These are phyloP conservation scores for Sterna hirundo DNA, from an alignment of 2,113 vertebrate genomes.

Conservation along the genomic window DNA sequence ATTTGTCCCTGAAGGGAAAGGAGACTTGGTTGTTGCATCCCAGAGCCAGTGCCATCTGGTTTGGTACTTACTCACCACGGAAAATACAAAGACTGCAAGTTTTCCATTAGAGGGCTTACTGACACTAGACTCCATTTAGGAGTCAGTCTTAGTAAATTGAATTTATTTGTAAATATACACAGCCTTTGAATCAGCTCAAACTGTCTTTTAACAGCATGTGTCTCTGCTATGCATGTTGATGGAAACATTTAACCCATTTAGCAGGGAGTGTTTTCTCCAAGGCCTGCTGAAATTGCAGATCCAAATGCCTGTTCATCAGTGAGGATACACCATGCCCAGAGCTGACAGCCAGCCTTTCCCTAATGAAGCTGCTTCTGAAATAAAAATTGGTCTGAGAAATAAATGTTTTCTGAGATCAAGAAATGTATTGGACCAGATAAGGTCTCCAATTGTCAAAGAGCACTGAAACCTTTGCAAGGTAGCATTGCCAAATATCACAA, in stretches of 20 bases:
- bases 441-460: not conserved
- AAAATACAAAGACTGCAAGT: constrained; percentile 47
- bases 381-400: not conserved
- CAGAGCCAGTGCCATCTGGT: constrained; percentile 58
- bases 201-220: constrained; percentile 22
- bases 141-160: constrained; percentile 49
- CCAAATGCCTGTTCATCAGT: not conserved
- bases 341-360: not conserved
- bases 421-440: not conserved
- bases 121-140: constrained; percentile 26
- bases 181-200: constrained; percentile 7
- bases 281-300: not conserved
- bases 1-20: not conserved
- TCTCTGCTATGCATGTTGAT: not conserved
- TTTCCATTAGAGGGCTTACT: constrained; percentile 48
- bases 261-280: not conserved
- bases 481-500: not conserved
- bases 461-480: not conserved
- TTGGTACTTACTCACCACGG: constrained; percentile 1
- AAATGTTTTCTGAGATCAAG: not conserved
- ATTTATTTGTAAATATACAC: constrained; percentile 48
- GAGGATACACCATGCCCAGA: not conserved
- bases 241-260: constrained; percentile 47
- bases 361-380: not conserved
- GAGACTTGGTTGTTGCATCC: constrained; percentile 16